Conservation (phyloP, 2,888 invertebrate genomes). For the Furcula furcula region DNA sequence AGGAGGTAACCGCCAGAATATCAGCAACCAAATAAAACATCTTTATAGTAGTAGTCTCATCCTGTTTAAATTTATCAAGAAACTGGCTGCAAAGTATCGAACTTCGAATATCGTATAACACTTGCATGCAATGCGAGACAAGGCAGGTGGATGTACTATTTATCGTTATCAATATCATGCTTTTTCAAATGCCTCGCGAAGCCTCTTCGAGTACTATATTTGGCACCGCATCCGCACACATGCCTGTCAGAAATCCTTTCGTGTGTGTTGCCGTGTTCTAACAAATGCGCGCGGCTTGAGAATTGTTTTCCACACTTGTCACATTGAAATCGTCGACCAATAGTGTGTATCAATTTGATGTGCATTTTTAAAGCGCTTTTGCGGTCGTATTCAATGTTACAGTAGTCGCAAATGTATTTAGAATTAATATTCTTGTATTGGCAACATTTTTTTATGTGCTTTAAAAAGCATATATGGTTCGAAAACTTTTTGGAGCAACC, state of each 20-base stretch:
- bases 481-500: constrained; percentile 39
- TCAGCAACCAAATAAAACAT: too few relatives aligned
- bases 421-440: constrained; percentile 4
- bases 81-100: too few relatives aligned
- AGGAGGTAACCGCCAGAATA: too few relatives aligned
- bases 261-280: constrained; percentile 47
- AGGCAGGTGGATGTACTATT: too few relatives aligned
- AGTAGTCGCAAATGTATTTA: constrained; percentile 47
- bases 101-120: too few relatives aligned
- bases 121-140: too few relatives aligned
- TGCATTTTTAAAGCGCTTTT: constrained; percentile 36
- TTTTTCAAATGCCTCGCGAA: constrained; percentile 39
- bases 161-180: too few relatives aligned
- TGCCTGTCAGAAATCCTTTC: constrained; percentile 38
- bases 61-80: too few relatives aligned
- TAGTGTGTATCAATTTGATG: constrained; percentile 35
- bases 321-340: constrained; percentile 34
- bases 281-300: constrained; percentile 29
- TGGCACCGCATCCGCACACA: constrained; percentile 41
- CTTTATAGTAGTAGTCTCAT: too few relatives aligned
- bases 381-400: constrained; percentile 31
- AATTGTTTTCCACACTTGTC: constrained; percentile 49
- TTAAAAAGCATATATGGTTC: constrained; percentile 37
- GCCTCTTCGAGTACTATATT: constrained; percentile 44
- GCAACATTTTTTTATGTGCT: constrained; percentile 33